These are phyloP conservation scores for Chymomyza amoena DNA, from an alignment of 2,888 invertebrate genomes.

Conservation along the genomic window DNA sequence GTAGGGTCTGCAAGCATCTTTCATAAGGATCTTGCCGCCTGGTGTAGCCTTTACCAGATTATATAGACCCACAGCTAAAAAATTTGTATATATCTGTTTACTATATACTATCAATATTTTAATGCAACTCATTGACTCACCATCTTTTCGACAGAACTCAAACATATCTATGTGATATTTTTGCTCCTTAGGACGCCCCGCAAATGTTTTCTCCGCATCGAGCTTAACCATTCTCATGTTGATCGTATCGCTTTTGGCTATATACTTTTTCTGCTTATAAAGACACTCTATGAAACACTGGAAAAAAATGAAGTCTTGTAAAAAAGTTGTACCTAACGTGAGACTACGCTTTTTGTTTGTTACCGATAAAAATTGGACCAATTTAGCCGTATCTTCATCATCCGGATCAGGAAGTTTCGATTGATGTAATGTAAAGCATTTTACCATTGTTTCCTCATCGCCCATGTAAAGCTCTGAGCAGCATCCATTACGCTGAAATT, in stretches of 20 bases:
- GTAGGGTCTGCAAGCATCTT: slow-evolving; percentile 29
- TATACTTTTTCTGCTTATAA: slow-evolving; percentile 63
- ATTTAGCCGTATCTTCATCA: slow-evolving; percentile 31
- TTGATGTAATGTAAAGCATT: slow-evolving; percentile 57
- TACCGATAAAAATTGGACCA: slow-evolving; percentile 58
- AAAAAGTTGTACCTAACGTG: no score
- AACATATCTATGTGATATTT: slow-evolving; percentile 51
- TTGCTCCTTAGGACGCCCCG: slow-evolving; percentile 52
- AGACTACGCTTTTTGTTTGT: neutral
- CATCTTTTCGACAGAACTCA: slow-evolving; percentile 54
- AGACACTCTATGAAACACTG: slow-evolving; percentile 66
- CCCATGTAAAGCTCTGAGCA: slow-evolving; percentile 46
- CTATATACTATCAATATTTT: neutral
- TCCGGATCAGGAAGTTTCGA: slow-evolving; percentile 46
- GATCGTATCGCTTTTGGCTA: slow-evolving; percentile 59
- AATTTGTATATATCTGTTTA: neutral
- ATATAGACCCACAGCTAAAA: neutral
- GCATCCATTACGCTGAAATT: slow-evolving; percentile 45
- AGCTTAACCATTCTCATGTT: slow-evolving; percentile 66
- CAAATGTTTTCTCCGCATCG: slow-evolving; percentile 53
- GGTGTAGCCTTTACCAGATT: neutral
- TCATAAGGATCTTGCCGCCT: neutral
- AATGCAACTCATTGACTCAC: slow-evolving; percentile 15
- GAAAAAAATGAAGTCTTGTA: neutral
- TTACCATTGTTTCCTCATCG: slow-evolving; percentile 41